Evolutionary conservation across 2,797 vertebrate genomes (phyloP).

Genomic region (Platalea minor): DNA sequence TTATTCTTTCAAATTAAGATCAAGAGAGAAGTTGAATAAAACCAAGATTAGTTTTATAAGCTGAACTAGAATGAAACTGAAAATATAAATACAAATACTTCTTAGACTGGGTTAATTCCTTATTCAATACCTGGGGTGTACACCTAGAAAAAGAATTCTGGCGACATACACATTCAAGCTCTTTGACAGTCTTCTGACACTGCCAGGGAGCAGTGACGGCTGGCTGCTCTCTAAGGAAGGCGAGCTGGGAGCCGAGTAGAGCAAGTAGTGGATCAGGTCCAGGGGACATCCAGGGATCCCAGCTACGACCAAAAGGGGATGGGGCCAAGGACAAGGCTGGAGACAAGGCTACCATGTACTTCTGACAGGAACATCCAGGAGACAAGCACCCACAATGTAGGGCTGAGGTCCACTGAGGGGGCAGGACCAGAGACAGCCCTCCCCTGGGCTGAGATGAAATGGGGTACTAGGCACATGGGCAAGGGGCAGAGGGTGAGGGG

Average conservation of each 20-base stretch:
- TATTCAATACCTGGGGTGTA: not conserved
- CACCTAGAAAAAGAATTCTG: conserved; percentile 30
- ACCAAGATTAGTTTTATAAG: not conserved
- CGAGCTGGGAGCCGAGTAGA: rapidly evolving
- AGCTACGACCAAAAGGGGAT: not conserved
- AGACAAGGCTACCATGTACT: not conserved
- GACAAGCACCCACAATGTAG: too few species aligned
- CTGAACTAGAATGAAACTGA: not conserved
- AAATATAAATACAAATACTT: not conserved
- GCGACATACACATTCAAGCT: not conserved
- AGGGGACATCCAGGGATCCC: not conserved
- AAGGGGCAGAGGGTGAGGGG: not conserved
- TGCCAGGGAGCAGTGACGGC: not conserved
- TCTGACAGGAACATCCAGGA: not conserved
- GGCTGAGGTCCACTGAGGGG: not conserved
- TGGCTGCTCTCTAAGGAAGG: not conserved
- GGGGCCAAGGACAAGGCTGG: not conserved
- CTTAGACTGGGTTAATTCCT: not conserved
- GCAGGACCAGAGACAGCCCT: not conserved
- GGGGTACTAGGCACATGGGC: not conserved
- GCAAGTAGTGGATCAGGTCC: not conserved
- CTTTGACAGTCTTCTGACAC: not conserved
- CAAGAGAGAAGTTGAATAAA: not conserved
- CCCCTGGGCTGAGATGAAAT: not conserved
- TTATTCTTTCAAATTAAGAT: not conserved